Percentiles rank a stretch among this genome's conserved stretches.
Evolutionary conservation across 2,888 invertebrate species (phyloP).

Genomic region (Lutraria lutraria): DNA sequence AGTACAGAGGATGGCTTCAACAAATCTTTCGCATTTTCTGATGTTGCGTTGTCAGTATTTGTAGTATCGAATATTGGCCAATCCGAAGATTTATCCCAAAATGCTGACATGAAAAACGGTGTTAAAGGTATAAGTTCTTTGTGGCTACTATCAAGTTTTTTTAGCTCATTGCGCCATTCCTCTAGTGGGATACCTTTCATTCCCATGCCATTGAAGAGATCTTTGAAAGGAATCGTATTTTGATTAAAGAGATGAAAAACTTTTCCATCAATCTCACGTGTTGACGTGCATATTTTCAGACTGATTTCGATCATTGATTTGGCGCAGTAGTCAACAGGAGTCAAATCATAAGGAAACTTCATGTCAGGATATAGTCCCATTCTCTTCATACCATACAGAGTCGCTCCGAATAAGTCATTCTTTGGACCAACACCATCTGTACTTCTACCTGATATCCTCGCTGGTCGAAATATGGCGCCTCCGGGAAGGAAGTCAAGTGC

Average conservation of each 20-base stretch:
- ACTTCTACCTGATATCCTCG: slow-evolving; percentile 73
- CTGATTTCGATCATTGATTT: slow-evolving; percentile 75
- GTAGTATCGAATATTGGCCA: slow-evolving; percentile 77
- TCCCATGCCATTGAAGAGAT: slow-evolving; percentile 72
- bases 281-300: slow-evolving; percentile 62
- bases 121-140: slow-evolving; percentile 73
- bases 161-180: slow-evolving; percentile 72
- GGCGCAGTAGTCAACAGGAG: slow-evolving; percentile 77
- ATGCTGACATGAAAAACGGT: slow-evolving; percentile 74
- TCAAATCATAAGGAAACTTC: slow-evolving; percentile 78
- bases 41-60: slow-evolving; percentile 68
- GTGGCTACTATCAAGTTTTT: slow-evolving; percentile 56
- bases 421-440: slow-evolving; percentile 73
- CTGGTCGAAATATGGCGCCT: slow-evolving; percentile 78
- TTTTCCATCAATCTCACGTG: slow-evolving; percentile 42
- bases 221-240: slow-evolving; percentile 72
- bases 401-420: slow-evolving; percentile 75
- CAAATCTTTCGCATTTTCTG: slow-evolving; percentile 64
- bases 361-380: slow-evolving; percentile 75
- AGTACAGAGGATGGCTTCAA: slow-evolving; percentile 68
- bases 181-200: slow-evolving; percentile 65
- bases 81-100: slow-evolving; percentile 74
- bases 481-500: slow-evolving; percentile 75
- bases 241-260: slow-evolving; percentile 76
- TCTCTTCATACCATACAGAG: slow-evolving; percentile 71